These are phyloP conservation scores for Sakesphorus luctuosus DNA, from an alignment of 2,113 vertebrate genomes.

Conservation along the genomic window DNA sequence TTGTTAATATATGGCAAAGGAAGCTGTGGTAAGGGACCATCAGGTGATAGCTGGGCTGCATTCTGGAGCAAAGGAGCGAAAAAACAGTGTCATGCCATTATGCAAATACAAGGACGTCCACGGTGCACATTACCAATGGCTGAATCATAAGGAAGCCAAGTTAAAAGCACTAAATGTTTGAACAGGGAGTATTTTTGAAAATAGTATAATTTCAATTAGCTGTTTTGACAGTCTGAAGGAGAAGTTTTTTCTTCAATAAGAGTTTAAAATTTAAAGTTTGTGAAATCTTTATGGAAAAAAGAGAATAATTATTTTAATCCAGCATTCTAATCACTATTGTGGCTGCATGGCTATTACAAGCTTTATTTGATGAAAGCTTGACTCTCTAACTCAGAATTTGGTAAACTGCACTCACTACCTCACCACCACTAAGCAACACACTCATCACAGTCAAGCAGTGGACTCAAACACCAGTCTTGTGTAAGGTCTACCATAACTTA, in stretches of 20 bases:
- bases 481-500: neutral
- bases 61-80: conserved; percentile 73
- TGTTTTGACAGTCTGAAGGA: neutral
- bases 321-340: neutral
- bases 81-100: neutral
- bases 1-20: conserved; percentile 93
- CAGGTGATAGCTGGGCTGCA: conserved; percentile 77
- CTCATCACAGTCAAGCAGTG: neutral
- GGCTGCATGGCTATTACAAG: neutral
- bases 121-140: fast-evolving
- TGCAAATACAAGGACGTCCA: neutral
- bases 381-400: neutral
- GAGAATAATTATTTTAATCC: neutral
- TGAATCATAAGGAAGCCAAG: neutral
- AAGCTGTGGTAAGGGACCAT: conserved; percentile 84
- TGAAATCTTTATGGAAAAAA: neutral
- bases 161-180: neutral
- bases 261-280: neutral
- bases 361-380: neutral
- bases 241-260: neutral
- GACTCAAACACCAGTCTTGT: neutral
- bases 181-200: neutral
- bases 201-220: neutral
- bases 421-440: neutral
- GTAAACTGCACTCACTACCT: neutral